Evolutionary conservation across 1,140 invertebrate species (phyloP), one percentile per base, ranked within the genome.

Genomic region (Ylistrum balloti): DNA sequence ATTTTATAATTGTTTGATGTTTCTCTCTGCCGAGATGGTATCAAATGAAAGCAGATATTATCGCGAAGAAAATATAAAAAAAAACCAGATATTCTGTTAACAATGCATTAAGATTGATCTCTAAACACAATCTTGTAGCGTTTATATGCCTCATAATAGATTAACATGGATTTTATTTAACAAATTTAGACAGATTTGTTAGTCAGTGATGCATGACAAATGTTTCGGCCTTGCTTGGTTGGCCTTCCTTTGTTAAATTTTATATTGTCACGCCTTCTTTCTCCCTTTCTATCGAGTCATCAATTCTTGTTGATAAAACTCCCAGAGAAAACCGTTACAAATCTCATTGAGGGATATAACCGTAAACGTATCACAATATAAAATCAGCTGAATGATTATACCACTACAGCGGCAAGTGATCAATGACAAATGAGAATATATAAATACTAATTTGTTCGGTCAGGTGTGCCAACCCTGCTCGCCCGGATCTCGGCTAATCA

Each of bases 131-230:
- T 74, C 56, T 28, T 74, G 56, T 74, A 74, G n/a, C 56, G n/a
- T 74, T 74, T 74, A 74, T 74, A 5, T 28, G 22, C 56, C 56
- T 74, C 56, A 74, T 74, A 74, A 74, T 74, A 74, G 56, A 74
- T 74, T 74, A 74, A 74, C 56, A 74, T 74, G 56, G 56, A 74
- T 74, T 74, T 74, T 74, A 74, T 74, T 74, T 74, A 74, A 74
- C 56, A 74, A 74, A 74, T 74, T 74, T 74, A 74, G 56, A 74
- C n/a, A 74, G 56, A 74, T 74, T 45, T 74, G 56, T 9, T 74
- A n/a, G 56, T 74, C 56, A 74, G 1, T 74, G 56, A 17, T 9
- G 56, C 56, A 74, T 74, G 56, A 74, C 28, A 28, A 74, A 74
- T 74, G 56, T 11, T 74, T 74, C 17, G 56, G 56, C 56, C 56